Evolutionary conservation across 2,113 vertebrate genomes (phyloP), one percentile per base, ranked within the genome.

Genomic region (Centrocercus urophasianus): DNA sequence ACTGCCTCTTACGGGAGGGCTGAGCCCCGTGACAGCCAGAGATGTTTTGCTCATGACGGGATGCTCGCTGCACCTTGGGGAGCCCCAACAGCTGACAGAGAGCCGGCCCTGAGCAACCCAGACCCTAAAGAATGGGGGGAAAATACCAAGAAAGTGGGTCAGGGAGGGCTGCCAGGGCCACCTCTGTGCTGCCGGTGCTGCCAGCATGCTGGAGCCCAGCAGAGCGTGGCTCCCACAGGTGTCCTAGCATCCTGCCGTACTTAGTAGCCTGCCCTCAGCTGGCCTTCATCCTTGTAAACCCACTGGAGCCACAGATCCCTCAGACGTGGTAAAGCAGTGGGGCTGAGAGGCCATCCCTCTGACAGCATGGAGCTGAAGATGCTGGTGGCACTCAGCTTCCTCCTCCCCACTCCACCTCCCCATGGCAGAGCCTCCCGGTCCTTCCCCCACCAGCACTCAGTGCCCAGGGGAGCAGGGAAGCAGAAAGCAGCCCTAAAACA

Each of bases 31-130:
- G 64, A 90, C 80, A 2, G 88, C 69, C 2, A 0, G 43, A 81
- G 56, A 93, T 96, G 93, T 92, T 96, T 96, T 93, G 79, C 79
- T 34, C 95, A 78, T 95, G 93, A 96, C 90, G 66, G 83, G 96
- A 90, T 80, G 86, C 88, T 88, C 88, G 9, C 25, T 71, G 67
- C 43, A 20, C 42, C 67, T 24, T 8, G 2, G 63, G 32, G 24
- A 12, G 72, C 93, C 24, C 64, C 60, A 32, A 40, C 3, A 5
- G 64, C 83, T 0, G 8, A 50, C 21, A 15, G 47, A 2, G 0
- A 87, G 72, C 81, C 34, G 48, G 8, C 27, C 19, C 40, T 7
- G 24, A 79, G 72, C 71, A 54, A 28, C 27, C 27, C 52, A 54
- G 52, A 15, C 52, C 27, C 52, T 54, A 30, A 54, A 28, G 3